A percentile compares a stretch with the other conserved stretches of the same genome.
Conservation (phyloP, 1,140 invertebrate species). For the Trichonephila inaurata region DNA sequence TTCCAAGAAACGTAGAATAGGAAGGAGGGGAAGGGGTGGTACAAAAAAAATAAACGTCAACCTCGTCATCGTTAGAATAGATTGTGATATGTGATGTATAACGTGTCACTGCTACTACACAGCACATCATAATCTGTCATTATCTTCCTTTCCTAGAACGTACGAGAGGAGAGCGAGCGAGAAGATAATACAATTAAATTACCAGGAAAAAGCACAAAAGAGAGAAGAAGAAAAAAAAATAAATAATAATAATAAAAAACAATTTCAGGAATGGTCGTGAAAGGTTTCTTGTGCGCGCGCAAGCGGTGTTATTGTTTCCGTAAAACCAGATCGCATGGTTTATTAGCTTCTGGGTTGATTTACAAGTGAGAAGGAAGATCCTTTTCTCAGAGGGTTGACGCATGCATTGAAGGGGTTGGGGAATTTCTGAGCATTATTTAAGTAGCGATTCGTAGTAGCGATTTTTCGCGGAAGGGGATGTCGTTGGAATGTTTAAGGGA, state of each 20-base stretch:
- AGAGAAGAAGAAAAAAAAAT: not conserved
- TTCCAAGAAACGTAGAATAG: not conserved
- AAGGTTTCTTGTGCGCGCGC: not conserved
- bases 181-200: constrained; percentile 67
- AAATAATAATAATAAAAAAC: not conserved
- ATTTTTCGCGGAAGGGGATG: not conserved
- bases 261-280: not conserved
- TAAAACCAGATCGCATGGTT: constrained; percentile 38
- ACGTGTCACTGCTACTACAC: constrained; percentile 49
- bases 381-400: not conserved
- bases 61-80: not conserved
- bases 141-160: constrained; percentile 50
- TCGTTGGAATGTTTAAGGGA: not conserved
- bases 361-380: constrained; percentile 12
- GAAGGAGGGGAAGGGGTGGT: not conserved
- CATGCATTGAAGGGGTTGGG: not conserved
- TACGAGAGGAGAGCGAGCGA: constrained; percentile 2
- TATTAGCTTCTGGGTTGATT: constrained; percentile 31
- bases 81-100: constrained; percentile 56
- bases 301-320: constrained; percentile 51
- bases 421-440: not conserved
- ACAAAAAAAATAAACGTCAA: not conserved
- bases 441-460: not conserved
- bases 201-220: constrained; percentile 58
- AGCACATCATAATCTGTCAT: constrained; percentile 71